phyloP scores from a whole-genome alignment of 2,113 vertebrate genomes.

The Paratilapia polleni region DNA sequence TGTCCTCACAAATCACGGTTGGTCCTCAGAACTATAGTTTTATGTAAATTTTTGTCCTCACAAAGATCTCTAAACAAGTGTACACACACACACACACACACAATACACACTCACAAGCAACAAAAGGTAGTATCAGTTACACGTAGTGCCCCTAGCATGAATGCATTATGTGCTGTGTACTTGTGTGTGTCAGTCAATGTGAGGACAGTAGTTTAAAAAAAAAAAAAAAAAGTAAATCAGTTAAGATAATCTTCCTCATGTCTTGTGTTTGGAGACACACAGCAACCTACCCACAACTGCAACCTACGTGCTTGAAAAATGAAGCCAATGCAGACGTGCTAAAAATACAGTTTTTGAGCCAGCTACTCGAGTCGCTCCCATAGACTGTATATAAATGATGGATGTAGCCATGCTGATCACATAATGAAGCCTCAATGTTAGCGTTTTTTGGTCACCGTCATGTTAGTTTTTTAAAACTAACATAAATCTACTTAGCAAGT shows the following conservation, averaged over 20 bases:
- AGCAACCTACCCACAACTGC: not conserved
- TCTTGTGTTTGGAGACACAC: not conserved
- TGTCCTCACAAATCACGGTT: no score
- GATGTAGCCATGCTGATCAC: not conserved
- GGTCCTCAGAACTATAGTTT: no score
- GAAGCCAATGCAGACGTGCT: not conserved
- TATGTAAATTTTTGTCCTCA: no score
- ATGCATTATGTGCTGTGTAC: not conserved
- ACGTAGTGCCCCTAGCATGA: slow-evolving; percentile 4
- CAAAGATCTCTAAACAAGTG: no score
- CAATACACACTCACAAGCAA: slow-evolving; percentile 9
- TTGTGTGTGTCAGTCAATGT: slow-evolving; percentile 15
- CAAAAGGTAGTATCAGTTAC: slow-evolving; percentile 25
- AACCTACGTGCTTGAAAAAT: no score
- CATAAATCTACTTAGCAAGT: no score
- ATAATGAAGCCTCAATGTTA: no score
- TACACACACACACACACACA: slow-evolving; percentile 25
- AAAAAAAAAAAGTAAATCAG: no score
- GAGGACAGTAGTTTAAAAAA: not conserved
- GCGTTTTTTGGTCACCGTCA: no score
- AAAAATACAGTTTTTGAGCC: not conserved
- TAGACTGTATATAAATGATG: not conserved
- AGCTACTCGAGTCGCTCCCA: not conserved
- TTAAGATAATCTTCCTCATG: slow-evolving; percentile 18
- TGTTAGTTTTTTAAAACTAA: no score